A percentile compares a stretch with the other conserved stretches of the same genome.
Evolutionary conservation across 2,797 vertebrate species (phyloP).

Genomic region (Synanceia verrucosa): DNA sequence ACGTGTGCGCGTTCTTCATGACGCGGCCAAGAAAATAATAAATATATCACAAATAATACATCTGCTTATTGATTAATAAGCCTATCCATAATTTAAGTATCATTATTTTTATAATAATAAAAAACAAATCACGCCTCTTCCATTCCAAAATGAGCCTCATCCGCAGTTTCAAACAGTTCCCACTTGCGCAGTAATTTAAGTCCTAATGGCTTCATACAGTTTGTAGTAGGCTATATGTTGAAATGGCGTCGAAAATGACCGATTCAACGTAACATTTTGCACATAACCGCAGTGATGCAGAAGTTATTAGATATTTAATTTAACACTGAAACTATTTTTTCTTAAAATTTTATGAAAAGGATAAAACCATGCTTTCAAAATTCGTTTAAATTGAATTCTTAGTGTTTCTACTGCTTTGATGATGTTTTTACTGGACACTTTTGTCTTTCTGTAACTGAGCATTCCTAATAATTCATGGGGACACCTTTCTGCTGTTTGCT

Average conservation of each 20-base stretch:
- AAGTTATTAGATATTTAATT: no score
- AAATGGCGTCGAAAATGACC: neutral
- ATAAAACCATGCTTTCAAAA: neutral
- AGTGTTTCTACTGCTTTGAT: neutral
- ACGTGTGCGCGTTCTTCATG: neutral
- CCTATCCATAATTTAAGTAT: no score
- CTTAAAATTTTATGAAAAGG: no score
- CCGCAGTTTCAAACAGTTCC: neutral
- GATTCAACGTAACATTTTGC: neutral
- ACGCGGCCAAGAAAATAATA: neutral
- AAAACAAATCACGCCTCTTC: neutral
- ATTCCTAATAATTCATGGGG: no score
- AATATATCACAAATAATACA: no score
- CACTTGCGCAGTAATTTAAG: neutral
- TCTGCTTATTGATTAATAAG: no score
- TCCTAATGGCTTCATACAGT: no score
- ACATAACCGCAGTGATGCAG: neutral
- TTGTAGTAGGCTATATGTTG: neutral
- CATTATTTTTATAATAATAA: no score
- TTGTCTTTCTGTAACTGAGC: constrained; percentile 11
- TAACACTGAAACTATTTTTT: no score
- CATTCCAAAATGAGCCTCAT: neutral
- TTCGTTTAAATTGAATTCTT: neutral
- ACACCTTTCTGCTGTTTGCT: constrained; percentile 70
- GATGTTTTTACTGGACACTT: neutral